These are phyloP conservation scores for Sternotherus odoratus DNA, from an alignment of 2,797 vertebrate genomes.

Conservation along the genomic window DNA sequence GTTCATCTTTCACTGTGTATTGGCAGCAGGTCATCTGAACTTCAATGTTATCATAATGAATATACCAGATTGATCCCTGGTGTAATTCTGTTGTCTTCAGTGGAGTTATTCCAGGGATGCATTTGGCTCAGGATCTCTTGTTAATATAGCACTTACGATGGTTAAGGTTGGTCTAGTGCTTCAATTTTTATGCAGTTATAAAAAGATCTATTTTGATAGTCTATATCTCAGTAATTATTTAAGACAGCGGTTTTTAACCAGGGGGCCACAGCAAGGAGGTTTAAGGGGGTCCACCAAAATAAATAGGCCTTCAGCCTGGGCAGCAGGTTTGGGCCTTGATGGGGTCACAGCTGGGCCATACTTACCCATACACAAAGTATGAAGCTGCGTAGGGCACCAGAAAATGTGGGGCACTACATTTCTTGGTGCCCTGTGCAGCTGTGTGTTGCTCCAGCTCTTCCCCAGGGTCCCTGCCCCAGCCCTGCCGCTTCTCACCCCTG, in stretches of 20 bases:
- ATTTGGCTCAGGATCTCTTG: slow-evolving; percentile 37
- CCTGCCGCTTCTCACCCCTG: no score
- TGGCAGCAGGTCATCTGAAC: slow-evolving; percentile 24
- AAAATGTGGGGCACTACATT: no score
- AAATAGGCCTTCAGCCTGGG: background rate
- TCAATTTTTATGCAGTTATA: background rate
- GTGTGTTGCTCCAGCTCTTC: no score
- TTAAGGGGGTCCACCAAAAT: background rate
- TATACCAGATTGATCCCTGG: background rate
- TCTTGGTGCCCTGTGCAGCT: no score
- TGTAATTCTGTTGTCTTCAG: slow-evolving; percentile 8
- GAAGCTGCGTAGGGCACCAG: no score
- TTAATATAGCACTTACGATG: slow-evolving; percentile 39
- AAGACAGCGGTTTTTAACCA: background rate
- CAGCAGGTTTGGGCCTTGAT: no score
- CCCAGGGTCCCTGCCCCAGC: no score
- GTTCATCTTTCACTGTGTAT: background rate
- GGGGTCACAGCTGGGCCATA: no score
- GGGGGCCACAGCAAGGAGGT: background rate
- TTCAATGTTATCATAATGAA: background rate
- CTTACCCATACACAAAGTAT: no score
- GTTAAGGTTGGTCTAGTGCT: background rate
- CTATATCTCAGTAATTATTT: slow-evolving; percentile 7
- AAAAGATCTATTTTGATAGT: background rate
- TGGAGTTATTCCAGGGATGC: slow-evolving; percentile 14